Conservation (phyloP, 2,113 vertebrate species). For the human region DNA sequence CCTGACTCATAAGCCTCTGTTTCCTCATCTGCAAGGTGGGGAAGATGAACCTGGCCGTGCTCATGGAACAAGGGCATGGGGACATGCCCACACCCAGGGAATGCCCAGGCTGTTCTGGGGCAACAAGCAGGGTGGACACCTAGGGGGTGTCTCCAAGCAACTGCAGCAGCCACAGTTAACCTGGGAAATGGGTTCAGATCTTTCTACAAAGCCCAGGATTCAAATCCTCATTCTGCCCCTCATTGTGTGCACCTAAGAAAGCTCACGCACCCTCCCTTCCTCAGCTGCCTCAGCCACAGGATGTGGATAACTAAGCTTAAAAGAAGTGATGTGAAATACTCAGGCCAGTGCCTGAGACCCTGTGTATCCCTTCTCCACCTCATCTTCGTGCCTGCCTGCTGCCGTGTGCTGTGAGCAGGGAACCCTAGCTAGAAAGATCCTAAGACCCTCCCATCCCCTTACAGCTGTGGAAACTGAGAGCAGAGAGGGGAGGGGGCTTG, state of each 20-base stretch:
- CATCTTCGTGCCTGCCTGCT: neutral
- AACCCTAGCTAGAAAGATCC: neutral
- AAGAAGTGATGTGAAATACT: neutral
- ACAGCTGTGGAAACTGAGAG: neutral
- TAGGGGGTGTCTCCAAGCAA: neutral
- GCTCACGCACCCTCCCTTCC: rapidly evolving
- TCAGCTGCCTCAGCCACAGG: neutral
- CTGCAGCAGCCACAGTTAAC: neutral
- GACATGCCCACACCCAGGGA: rapidly evolving
- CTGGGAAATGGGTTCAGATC: neutral
- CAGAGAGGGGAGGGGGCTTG: neutral
- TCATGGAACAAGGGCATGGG: no score
- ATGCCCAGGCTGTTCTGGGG: neutral
- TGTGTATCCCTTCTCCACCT: rapidly evolving
- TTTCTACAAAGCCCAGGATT: neutral
- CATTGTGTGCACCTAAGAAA: neutral
- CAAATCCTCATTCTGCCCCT: rapidly evolving
- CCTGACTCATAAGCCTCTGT: neutral
- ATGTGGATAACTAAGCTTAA: no score
- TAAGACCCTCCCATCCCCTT: no score
- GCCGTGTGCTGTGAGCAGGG: neutral
- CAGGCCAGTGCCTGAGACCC: neutral
- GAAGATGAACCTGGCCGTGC: rapidly evolving
- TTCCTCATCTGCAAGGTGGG: neutral
- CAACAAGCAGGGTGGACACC: neutral